These are phyloP conservation scores for Halcyon chelicuti DNA, from an alignment of 2,797 vertebrate species.

Conservation along the genomic window DNA sequence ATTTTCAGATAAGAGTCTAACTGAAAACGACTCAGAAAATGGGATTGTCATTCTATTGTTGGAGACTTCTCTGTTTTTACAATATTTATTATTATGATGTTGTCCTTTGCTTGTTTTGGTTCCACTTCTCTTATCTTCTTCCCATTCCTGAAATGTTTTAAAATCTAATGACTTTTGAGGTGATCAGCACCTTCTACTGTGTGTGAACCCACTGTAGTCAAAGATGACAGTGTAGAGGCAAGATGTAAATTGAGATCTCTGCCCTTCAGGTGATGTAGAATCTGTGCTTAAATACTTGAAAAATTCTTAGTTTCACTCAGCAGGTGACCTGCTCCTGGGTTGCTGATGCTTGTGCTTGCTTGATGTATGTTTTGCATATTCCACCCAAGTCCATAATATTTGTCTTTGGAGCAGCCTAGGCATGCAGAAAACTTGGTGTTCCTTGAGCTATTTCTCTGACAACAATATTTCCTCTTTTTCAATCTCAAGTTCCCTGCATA, in stretches of 20 bases:
- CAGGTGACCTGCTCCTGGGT: not conserved
- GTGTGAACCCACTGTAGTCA: not conserved
- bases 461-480: not conserved
- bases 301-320: not conserved
- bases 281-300: not conserved
- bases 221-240: not conserved
- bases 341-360: not conserved
- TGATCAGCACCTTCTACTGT: not conserved
- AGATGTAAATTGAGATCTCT: not conserved
- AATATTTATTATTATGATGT: not conserved
- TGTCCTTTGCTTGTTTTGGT: not conserved
- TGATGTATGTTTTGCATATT: fast-evolving
- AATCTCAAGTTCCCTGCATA: not conserved
- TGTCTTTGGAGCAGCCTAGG: not conserved
- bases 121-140: not conserved
- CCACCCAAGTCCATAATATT: not conserved
- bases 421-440: not conserved
- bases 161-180: not conserved
- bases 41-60: not conserved
- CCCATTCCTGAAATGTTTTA: not conserved
- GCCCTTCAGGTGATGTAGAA: not conserved
- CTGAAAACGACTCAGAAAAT: not conserved
- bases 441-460: not conserved
- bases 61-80: not conserved
- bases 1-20: not conserved